Evolutionary conservation across 2,113 vertebrate species (phyloP).

Genomic region (Oplegnathus fasciatus): DNA sequence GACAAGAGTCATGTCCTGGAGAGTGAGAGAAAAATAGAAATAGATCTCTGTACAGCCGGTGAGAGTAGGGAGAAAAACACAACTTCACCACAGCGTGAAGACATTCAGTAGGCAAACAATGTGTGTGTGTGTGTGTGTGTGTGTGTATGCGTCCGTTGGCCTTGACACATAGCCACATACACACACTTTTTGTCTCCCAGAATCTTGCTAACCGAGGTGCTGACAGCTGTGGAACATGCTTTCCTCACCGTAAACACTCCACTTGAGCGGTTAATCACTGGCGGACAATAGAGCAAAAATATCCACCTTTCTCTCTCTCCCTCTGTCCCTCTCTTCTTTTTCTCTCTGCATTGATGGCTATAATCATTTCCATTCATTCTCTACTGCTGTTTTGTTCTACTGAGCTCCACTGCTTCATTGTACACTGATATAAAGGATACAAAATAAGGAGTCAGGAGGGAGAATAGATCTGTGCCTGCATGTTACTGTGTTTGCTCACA

Average conservation of each 20-base stretch:
- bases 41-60: constrained; percentile 12
- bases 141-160: constrained; percentile 17
- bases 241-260: constrained; percentile 67
- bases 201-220: constrained; percentile 63
- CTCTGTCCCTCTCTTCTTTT: constrained; percentile 28
- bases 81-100: constrained; percentile 48
- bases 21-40: constrained; percentile 45
- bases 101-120: constrained; percentile 36
- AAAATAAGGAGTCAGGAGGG: constrained; percentile 31
- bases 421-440: constrained; percentile 45
- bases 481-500: constrained; percentile 30
- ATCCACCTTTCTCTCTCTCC: constrained; percentile 47
- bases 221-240: constrained; percentile 66
- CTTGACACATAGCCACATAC: constrained; percentile 50
- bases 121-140: constrained; percentile 26
- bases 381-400: constrained; percentile 29
- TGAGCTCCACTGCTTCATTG: constrained; percentile 16
- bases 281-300: constrained; percentile 57
- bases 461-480: constrained; percentile 9
- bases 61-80: constrained; percentile 18
- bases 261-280: constrained; percentile 48
- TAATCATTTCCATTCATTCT: constrained; percentile 65
- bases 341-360: constrained; percentile 22
- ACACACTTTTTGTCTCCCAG: constrained; percentile 73
- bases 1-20: constrained; percentile 36